These are phyloP conservation scores for Stegophylla sp. DNA, from an alignment of 2,888 invertebrate species.

Conservation along the genomic window DNA sequence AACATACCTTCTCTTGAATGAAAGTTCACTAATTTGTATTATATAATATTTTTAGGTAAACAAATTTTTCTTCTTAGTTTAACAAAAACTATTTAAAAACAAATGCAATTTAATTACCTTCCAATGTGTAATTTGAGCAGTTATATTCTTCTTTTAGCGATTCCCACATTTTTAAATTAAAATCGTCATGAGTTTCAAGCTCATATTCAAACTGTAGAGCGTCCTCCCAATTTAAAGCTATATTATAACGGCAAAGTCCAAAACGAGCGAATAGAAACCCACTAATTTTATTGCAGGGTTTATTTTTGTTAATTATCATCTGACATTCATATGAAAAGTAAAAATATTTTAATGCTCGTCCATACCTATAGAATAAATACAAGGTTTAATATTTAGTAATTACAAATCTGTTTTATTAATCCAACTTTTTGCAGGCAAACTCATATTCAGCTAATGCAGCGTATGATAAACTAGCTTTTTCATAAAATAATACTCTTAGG, in stretches of 20 bases:
- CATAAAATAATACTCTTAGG: slow-evolving; percentile 78
- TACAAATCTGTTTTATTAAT: slow-evolving; percentile 61
- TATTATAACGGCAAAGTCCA: slow-evolving; percentile 80
- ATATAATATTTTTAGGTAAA: slow-evolving; percentile 61
- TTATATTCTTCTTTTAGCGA: slow-evolving; percentile 64
- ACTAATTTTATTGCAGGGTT: slow-evolving; percentile 71
- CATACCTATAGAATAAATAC: slow-evolving; percentile 75
- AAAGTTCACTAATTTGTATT: slow-evolving; percentile 52
- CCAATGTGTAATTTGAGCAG: neutral
- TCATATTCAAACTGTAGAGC: slow-evolving; percentile 66
- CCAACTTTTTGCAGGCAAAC: slow-evolving; percentile 69
- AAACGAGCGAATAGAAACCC: slow-evolving; percentile 78
- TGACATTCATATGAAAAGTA: slow-evolving; percentile 60
- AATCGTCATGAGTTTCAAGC: slow-evolving; percentile 60
- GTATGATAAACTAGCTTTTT: slow-evolving; percentile 82
- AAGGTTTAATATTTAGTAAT: slow-evolving; percentile 68
- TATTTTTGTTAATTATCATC: slow-evolving; percentile 1
- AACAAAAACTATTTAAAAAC: neutral
- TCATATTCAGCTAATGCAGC: no score
- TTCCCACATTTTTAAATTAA: slow-evolving; percentile 68
- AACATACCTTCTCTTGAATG: slow-evolving; percentile 46
- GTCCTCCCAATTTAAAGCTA: slow-evolving; percentile 74
- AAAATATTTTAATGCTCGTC: slow-evolving; percentile 73
- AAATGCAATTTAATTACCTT: neutral
- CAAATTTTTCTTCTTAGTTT: neutral